Conservation (phyloP, 2,113 vertebrate species). For the Alethe castanea region DNA sequence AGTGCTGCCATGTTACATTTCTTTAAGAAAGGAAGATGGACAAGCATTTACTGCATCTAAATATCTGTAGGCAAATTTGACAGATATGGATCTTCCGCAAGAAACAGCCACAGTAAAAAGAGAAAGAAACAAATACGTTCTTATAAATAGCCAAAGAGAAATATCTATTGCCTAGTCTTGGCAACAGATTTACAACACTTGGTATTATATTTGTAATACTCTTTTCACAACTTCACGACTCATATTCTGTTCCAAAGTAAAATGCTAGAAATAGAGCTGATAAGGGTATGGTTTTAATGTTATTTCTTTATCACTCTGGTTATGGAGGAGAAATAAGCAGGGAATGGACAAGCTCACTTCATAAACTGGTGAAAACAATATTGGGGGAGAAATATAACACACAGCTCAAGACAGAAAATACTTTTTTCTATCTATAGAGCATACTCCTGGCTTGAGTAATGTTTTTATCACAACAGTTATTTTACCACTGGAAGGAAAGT, state of each 20-base stretch:
- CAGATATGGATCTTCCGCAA: background rate
- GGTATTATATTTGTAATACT: conserved; percentile 14
- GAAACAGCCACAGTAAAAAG: background rate
- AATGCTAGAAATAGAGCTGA: conserved; percentile 22
- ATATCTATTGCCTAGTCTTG: background rate
- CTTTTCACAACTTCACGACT: background rate
- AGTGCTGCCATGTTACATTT: background rate
- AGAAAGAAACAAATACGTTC: background rate
- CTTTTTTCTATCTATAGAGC: background rate
- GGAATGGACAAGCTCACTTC: background rate
- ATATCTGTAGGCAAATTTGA: background rate
- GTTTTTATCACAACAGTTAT: background rate
- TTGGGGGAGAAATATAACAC: background rate
- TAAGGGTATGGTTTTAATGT: background rate
- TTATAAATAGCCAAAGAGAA: background rate
- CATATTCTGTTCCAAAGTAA: conserved; percentile 30
- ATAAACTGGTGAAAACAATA: background rate
- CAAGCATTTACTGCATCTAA: background rate
- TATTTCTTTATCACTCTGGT: background rate
- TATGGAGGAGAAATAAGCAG: background rate
- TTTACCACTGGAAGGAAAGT: background rate
- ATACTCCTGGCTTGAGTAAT: background rate
- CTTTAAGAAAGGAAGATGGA: background rate
- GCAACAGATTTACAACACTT: conserved; percentile 30
- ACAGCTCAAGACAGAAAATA: background rate